A percentile compares a stretch with the other conserved stretches of the same genome.
These are phyloP conservation scores for Tychaedon coryphoeus DNA, from an alignment of 2,113 vertebrate species.

Conservation along the genomic window DNA sequence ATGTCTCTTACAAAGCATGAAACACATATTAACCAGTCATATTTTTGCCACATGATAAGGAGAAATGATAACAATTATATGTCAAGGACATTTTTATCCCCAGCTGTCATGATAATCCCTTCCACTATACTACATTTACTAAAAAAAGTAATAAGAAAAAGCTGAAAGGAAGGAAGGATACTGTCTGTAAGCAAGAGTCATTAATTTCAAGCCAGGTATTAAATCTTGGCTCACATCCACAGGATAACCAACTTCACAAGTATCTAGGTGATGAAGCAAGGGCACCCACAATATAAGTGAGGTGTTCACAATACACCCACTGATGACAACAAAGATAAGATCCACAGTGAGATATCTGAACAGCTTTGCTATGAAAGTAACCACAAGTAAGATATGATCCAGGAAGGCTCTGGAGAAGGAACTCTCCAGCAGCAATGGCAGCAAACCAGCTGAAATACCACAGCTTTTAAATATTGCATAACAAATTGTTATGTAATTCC, in stretches of 20 bases:
- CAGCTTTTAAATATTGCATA: background rate
- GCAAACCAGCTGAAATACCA: background rate
- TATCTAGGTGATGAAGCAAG: background rate
- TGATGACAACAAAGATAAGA: background rate
- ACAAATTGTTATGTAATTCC: background rate
- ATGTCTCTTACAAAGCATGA: background rate
- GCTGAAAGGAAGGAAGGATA: background rate
- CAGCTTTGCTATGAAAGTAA: background rate
- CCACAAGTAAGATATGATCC: background rate
- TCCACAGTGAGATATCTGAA: background rate
- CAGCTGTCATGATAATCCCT: background rate
- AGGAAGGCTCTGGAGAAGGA: background rate
- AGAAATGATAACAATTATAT: background rate
- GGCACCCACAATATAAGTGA: background rate
- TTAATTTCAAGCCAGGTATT: background rate
- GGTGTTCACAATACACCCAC: background rate
- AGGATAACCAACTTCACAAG: background rate
- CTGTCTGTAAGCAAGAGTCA: background rate
- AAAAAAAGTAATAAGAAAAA: background rate
- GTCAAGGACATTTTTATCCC: background rate
- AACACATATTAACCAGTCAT: background rate
- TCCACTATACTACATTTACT: background rate
- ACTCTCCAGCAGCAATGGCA: background rate
- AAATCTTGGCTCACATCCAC: background rate
- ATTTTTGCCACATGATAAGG: background rate